phyloP scores from a whole-genome alignment of 2,888 invertebrate species.

The Elegia similella region DNA sequence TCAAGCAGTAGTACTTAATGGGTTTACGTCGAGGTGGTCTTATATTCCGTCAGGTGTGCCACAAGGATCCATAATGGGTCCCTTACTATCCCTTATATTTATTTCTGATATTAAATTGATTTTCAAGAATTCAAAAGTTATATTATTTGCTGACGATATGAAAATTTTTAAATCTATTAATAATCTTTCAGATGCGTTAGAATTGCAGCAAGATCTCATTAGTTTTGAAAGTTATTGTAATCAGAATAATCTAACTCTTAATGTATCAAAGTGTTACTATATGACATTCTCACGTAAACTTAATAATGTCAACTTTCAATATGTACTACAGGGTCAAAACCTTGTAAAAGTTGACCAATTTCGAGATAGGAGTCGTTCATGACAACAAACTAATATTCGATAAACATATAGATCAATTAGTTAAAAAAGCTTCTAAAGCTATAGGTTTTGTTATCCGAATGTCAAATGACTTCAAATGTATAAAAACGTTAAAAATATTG shows the following conservation, averaged over 20 bases:
- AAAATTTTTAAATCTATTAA: constrained; percentile 3
- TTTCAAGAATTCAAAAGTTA: too few species aligned
- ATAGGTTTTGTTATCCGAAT: constrained; percentile 17
- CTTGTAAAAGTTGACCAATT: not conserved
- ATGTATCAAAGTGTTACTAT: constrained; percentile 2
- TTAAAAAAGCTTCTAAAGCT: constrained; percentile 13
- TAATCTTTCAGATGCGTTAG: not conserved
- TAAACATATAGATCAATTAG: too few species aligned
- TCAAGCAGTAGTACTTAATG: too few species aligned
- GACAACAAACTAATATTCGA: constrained; percentile 17
- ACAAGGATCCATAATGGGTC: too few species aligned
- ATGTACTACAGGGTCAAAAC: not conserved
- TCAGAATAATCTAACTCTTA: constrained; percentile 5
- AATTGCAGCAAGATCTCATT: constrained; percentile 7
- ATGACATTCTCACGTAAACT: not conserved
- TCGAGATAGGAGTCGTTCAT: constrained; percentile 13
- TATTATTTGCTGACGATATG: constrained; percentile 17
- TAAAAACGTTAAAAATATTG: too few species aligned
- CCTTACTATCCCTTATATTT: too few species aligned
- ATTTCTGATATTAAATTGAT: too few species aligned
- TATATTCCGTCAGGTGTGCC: too few species aligned
- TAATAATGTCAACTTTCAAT: not conserved
- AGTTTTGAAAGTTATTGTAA: too few species aligned
- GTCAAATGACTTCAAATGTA: too few species aligned
- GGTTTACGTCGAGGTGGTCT: too few species aligned